Percentiles rank a stretch among this genome's conserved stretches.
These are phyloP conservation scores for Agrochola lychnidis DNA, from an alignment of 2,888 invertebrate species.

Conservation along the genomic window DNA sequence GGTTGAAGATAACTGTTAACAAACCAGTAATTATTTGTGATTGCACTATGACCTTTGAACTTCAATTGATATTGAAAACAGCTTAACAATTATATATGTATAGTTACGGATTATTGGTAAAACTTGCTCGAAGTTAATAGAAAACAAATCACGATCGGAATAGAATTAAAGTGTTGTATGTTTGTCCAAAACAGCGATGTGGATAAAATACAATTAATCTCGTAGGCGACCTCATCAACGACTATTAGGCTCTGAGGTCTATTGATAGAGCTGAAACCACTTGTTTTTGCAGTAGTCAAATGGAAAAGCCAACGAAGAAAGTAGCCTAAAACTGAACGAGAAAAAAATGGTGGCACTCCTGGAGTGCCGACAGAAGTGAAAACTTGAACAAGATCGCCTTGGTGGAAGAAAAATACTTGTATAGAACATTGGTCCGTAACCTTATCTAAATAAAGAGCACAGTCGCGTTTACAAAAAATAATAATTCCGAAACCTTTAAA, in stretches of 20 bases:
- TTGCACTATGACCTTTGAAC: conserved; percentile 46
- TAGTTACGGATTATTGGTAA: conserved; percentile 13
- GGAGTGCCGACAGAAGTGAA: too few species aligned
- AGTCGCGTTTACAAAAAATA: too few species aligned
- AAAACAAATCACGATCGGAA: conserved; percentile 2
- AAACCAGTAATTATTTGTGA: conserved; percentile 52
- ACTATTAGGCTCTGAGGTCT: too few species aligned
- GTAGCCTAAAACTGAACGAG: neutral
- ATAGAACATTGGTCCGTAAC: too few species aligned
- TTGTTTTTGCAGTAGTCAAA: neutral
- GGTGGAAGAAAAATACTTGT: too few species aligned
- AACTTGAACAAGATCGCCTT: too few species aligned
- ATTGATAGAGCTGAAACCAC: neutral
- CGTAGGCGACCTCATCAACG: neutral
- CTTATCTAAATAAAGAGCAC: too few species aligned
- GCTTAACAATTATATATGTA: neutral
- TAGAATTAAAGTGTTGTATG: neutral
- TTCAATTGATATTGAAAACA: conserved; percentile 37
- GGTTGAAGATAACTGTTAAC: conserved; percentile 40
- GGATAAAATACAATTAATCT: neutral
- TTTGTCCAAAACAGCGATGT: neutral
- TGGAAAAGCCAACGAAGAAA: neutral
- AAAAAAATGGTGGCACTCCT: neutral
- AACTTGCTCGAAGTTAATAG: neutral
- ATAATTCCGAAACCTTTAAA: too few species aligned